A percentile compares a stretch with the other conserved stretches of the same genome.
Conservation (phyloP, 2,888 invertebrate genomes). For the Chrysotoxum bicinctum region DNA sequence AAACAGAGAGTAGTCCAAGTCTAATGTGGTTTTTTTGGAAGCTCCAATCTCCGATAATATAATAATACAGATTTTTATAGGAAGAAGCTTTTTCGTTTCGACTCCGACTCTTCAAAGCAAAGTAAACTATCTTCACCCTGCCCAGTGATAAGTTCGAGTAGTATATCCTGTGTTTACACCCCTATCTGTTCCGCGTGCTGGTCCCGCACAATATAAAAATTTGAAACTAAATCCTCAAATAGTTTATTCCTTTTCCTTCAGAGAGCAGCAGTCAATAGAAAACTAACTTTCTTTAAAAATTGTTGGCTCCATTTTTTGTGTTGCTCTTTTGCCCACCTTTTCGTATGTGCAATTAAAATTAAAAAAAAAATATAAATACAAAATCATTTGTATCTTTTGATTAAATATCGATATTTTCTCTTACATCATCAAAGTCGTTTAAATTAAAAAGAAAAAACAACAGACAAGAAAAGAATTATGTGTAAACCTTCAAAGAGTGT, state of each 20-base stretch:
- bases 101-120: constrained; percentile 56
- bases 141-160: constrained; percentile 72
- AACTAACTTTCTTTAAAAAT: background rate
- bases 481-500: constrained; percentile 31
- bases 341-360: background rate
- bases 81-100: constrained; percentile 63
- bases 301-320: background rate
- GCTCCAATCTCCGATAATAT: constrained; percentile 56
- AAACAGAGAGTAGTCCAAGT: background rate
- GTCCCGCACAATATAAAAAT: constrained; percentile 57
- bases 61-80: constrained; percentile 71
- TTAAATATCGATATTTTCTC: constrained; percentile 49
- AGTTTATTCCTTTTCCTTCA: background rate
- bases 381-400: constrained; percentile 14
- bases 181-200: constrained; percentile 72
- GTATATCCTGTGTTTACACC: constrained; percentile 73
- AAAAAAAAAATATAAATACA: background rate
- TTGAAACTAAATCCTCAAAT: constrained; percentile 14
- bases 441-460: background rate
- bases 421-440: constrained; percentile 58
- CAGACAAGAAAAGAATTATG: background rate
- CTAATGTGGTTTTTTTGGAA: constrained; percentile 25
- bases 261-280: background rate
- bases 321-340: background rate
- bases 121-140: constrained; percentile 71